These are phyloP conservation scores for Mesocentrotus franciscanus DNA, from an alignment of 53 echinoderm and acorn worm genomes.

Conservation along the genomic window DNA sequence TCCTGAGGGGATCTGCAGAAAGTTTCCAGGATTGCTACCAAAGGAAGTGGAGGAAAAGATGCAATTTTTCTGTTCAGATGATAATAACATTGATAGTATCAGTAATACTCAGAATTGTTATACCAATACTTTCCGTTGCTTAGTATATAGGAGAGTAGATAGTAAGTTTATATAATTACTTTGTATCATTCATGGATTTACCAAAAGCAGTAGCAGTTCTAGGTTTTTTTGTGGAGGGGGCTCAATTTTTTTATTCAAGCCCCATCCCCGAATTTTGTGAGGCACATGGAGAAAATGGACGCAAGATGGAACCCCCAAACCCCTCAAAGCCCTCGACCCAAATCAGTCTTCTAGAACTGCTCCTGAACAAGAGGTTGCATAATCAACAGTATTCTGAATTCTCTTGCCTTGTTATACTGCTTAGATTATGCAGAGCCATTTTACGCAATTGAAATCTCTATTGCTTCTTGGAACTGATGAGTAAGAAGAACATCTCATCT, in stretches of 20 bases:
- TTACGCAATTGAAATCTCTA: not conserved
- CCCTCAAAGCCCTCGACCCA: not conserved
- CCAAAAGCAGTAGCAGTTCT: no score
- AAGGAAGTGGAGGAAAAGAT: not conserved
- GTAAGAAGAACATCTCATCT: not conserved
- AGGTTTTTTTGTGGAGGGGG: no score
- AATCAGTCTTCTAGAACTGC: not conserved
- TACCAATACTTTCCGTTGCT: no score
- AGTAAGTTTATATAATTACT: no score
- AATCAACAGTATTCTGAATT: not conserved
- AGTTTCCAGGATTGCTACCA: not conserved
- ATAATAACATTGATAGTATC: not conserved
- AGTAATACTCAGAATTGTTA: not conserved
- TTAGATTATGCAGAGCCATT: not conserved
- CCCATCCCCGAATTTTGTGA: no score
- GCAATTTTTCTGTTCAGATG: not conserved
- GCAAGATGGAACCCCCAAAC: no score
- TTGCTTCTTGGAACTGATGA: not conserved
- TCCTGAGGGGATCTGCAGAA: not conserved
- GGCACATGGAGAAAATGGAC: no score
- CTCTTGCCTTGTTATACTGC: not conserved
- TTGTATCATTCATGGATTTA: no score
- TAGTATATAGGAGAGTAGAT: no score
- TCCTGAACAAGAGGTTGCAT: not conserved
- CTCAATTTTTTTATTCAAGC: no score